A percentile compares a stretch with the other conserved stretches of the same genome.
phyloP scores from a whole-genome alignment of 2,888 invertebrate genomes.

The Prosapia bicincta region DNA sequence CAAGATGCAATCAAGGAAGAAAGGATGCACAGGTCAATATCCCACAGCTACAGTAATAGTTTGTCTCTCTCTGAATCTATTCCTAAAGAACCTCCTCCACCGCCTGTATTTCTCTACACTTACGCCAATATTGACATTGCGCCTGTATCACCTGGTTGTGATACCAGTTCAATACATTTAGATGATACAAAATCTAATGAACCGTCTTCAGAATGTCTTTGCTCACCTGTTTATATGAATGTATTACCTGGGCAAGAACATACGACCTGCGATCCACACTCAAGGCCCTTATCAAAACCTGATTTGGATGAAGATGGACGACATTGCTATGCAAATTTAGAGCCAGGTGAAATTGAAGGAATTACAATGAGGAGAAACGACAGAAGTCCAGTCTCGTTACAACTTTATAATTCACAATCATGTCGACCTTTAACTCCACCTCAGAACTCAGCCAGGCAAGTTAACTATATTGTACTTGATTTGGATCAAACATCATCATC shows the following conservation, averaged over 20 bases:
- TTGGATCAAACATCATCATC: constrained; percentile 52
- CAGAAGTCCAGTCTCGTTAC: constrained; percentile 15
- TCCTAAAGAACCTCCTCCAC: constrained; percentile 7
- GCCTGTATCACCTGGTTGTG: constrained; percentile 7
- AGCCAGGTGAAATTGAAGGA: constrained; percentile 51
- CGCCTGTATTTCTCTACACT: not conserved
- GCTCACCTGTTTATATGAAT: constrained; percentile 48
- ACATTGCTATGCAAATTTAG: constrained; percentile 57
- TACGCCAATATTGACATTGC: constrained; percentile 13
- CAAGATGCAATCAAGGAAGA: constrained; percentile 29
- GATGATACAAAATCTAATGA: constrained; percentile 1
- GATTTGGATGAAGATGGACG: constrained; percentile 44
- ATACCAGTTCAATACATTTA: not conserved
- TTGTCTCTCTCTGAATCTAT: constrained; percentile 2
- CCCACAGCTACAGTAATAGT: constrained; percentile 19
- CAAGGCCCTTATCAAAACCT: constrained; percentile 8
- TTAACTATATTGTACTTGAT: constrained; percentile 76
- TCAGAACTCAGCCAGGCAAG: constrained; percentile 41
- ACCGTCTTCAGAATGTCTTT: constrained; percentile 37
- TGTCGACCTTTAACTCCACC: constrained; percentile 41
- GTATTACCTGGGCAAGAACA: constrained; percentile 46
- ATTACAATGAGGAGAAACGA: constrained; percentile 8
- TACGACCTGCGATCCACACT: constrained; percentile 6
- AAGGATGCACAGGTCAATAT: constrained; percentile 12
- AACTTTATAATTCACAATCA: constrained; percentile 6